Base-by-base conservation (phyloP, 1,140 invertebrate species). In the Drosophila carrolli region DNA sequence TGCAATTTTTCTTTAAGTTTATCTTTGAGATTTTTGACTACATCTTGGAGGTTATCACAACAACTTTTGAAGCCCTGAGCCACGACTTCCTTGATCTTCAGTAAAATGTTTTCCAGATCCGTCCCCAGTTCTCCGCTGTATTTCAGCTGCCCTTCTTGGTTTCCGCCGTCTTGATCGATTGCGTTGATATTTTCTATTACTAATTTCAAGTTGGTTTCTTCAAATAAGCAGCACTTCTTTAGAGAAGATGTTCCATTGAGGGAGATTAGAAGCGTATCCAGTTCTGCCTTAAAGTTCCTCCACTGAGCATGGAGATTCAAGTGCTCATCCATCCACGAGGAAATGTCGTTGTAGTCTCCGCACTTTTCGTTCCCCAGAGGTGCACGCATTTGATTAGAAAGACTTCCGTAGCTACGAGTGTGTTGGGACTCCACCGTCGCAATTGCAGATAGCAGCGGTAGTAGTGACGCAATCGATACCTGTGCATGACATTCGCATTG, bases 301-400 rank as follows among this genome's bases (percentile, higher is more conserved):
- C 81, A 13, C 11, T 77, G 60, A 0, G 55, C 41, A 47, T 58
- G 60, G 13, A 37, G n/a, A 10, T 32, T 23, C 14, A 63, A 16
- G 32, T 81, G 77, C 10, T 62, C 40, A 4, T 62, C 68, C 11
- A 85, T 51, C 81, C 81, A 84, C 6, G n/a, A 29, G 2, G 51
- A n/a, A 35, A 85, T 53, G 13, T 44, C 44, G 1, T 48, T 35
- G n/a, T 57, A 32, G n/a, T 16, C 48, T 4, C 43, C 2, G 29
- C 79, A 82, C 0, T 14, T 9, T 4, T 47, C 19, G 0, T 40
- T 14, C 2, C 2, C 14, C 27, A 19, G 13, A 10, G 35, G 10
- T 10, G 23, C 4, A 19, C 11, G 37, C 5, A n/a, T 37, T 37
- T 35, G 27, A 48, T 13, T 35, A 11, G n/a, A 5, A 19, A 19